Evolutionary conservation across 2,888 invertebrate species (phyloP).

Genomic region (Lepidocyrtinus sp.): DNA sequence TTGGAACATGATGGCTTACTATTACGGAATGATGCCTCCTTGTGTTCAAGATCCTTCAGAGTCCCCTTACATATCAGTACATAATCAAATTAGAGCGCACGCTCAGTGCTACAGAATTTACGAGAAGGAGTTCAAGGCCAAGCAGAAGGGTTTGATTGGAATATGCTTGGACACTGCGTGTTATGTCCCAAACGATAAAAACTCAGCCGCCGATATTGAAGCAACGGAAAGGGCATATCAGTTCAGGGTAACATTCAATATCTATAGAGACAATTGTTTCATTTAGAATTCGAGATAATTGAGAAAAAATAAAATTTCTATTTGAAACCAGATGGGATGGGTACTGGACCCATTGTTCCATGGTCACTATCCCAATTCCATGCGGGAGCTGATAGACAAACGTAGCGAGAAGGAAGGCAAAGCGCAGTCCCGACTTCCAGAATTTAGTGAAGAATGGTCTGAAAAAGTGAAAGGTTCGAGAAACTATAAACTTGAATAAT

Average conservation of each 20-base stretch:
- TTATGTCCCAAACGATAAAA: slow-evolving; percentile 65
- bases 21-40: slow-evolving; percentile 71
- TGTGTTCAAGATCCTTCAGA: slow-evolving; percentile 75
- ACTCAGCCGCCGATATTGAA: slow-evolving; percentile 59
- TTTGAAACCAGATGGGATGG: slow-evolving; percentile 71
- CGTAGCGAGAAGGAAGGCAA: slow-evolving; percentile 55
- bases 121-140: slow-evolving; percentile 75
- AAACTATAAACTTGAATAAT: background rate
- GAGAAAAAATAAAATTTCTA: background rate
- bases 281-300: background rate
- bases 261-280: too few relatives aligned
- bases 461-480: slow-evolving; percentile 59
- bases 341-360: slow-evolving; percentile 71
- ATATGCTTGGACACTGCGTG: slow-evolving; percentile 68
- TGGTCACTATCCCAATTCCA: slow-evolving; percentile 61
- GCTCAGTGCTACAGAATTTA: slow-evolving; percentile 79
- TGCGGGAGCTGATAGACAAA: slow-evolving; percentile 53
- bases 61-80: slow-evolving; percentile 77
- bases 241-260: slow-evolving; percentile 63
- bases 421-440: slow-evolving; percentile 54
- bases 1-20: slow-evolving; percentile 72
- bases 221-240: slow-evolving; percentile 68
- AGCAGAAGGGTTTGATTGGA: slow-evolving; percentile 68
- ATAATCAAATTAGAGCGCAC: slow-evolving; percentile 79
- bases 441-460: slow-evolving; percentile 57